Evolutionary conservation across 2,888 invertebrate species (phyloP), one percentile per base, ranked within the genome.

Genomic region (Nycteola revayana): DNA sequence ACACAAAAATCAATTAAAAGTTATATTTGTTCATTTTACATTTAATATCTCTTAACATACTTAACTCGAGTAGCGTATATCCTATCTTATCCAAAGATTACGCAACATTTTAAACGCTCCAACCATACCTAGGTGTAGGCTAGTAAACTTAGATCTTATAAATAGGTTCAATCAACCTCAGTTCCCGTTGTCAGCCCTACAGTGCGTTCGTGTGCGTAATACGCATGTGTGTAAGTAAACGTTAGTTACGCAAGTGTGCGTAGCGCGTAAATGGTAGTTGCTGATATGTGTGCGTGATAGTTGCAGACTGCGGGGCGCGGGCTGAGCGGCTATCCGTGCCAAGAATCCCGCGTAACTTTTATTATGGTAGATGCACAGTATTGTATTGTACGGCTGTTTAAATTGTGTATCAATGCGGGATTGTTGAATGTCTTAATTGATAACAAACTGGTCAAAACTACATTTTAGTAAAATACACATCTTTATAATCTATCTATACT

Each of bases 241-340:
- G 41, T 10, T 35, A 28, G 11, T 36, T 22, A 31, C 25, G 39
- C 27, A 28, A 35, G 41, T 46, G 46, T 42, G 46, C 24, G 44
- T 30, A 14, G 14, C n/a, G n/a, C n/a, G n/a, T 33, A 56, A 56
- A 52, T 41, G 54, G 49, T 42, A 39, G 36, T 43, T 30, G 37
- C n/a, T n/a, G n/a, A n/a, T n/a, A n/a, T n/a, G 41, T 46, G 46
- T 42, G 46, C 24, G 44, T 30, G 5, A 5, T 40, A 41, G 53
- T 36, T 54, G 64, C 59, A 74, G 74, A 73, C 73, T 48, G 72
- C 71, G 61, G 52, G 73, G 73, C 73, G 73, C 66, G 60, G 14
- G 14, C 14, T 14, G 14, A 14, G 14, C 28, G 48, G 44, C 32
- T 32, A 43, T 28, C 26, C 52, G 35, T 48, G 58, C 51, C 54